Conservation (phyloP, 2,888 invertebrate species). For the Pinctada fucata region DNA sequence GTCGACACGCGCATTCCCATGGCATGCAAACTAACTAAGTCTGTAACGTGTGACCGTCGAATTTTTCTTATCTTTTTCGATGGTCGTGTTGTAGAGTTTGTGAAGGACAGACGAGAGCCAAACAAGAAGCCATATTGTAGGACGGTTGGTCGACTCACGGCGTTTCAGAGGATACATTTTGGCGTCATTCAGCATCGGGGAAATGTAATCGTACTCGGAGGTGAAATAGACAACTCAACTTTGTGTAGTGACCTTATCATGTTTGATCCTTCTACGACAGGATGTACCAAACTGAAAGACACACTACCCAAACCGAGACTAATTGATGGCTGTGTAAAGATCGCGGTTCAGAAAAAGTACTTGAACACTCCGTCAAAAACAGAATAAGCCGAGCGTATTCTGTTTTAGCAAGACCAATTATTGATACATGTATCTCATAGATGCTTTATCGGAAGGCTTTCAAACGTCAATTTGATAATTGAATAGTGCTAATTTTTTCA, state of each 20-base stretch:
- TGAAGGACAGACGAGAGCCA: constrained; percentile 43
- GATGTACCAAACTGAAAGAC: constrained; percentile 58
- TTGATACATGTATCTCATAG: no score
- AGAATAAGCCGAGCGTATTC: neutral
- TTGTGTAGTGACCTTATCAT: constrained; percentile 64
- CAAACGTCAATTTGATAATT: no score
- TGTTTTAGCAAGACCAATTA: no score
- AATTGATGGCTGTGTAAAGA: constrained; percentile 68
- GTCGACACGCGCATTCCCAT: constrained; percentile 59
- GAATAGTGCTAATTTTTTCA: no score
- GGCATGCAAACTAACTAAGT: constrained; percentile 65
- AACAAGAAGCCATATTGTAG: constrained; percentile 49
- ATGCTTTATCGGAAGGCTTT: no score
- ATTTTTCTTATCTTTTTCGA: constrained; percentile 67
- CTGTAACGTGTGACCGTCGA: constrained; percentile 61
- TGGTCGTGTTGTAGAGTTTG: constrained; percentile 64
- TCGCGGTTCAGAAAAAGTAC: constrained; percentile 62
- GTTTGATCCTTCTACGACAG: constrained; percentile 59
- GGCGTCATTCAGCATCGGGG: constrained; percentile 67
- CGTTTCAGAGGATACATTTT: constrained; percentile 68
- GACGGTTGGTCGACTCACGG: constrained; percentile 60
- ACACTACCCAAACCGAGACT: constrained; percentile 65
- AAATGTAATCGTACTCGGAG: constrained; percentile 62
- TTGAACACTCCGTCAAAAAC: constrained; percentile 35
- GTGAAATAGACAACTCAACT: constrained; percentile 62